A percentile compares a stretch with the other conserved stretches of the same genome.
These are phyloP conservation scores for Exephanes ischioxanthus DNA, from an alignment of 2,888 invertebrate genomes.

Conservation along the genomic window DNA sequence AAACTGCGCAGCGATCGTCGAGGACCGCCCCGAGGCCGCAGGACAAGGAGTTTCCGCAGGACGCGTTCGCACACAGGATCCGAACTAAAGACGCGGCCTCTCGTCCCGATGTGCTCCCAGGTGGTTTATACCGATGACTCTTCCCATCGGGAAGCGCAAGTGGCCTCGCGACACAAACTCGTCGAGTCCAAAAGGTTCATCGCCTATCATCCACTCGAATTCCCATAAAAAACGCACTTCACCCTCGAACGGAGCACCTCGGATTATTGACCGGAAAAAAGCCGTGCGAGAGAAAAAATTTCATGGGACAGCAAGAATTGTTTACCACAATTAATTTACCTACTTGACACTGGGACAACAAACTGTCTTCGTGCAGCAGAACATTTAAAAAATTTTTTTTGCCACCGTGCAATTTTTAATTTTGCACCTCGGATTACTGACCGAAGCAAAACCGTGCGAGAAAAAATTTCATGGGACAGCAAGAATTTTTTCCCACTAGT, in stretches of 20 bases:
- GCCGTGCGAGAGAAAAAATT: no score
- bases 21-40: conserved; percentile 65
- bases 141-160: conserved; percentile 44
- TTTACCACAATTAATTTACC: no score
- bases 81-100: conserved; percentile 41
- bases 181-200: conserved; percentile 11
- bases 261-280: not conserved
- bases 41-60: conserved; percentile 75
- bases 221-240: not conserved
- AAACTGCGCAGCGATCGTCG: conserved; percentile 58
- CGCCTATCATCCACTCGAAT: not conserved
- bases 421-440: not conserved
- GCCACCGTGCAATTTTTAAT: no score
- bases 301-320: no score
- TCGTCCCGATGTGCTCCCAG: conserved; percentile 40
- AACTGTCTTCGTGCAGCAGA: no score
- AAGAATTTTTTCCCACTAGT: no score
- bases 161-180: conserved; percentile 29
- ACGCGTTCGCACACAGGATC: conserved; percentile 62
- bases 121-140: conserved; percentile 42
- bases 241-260: not conserved
- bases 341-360: no score
- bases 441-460: not conserved
- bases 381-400: no score
- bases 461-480: no score